A percentile compares a stretch with the other conserved stretches of the same genome.
phyloP scores from a whole-genome alignment of 2,888 invertebrate genomes.

The Sinohyriopsis cumingii region DNA sequence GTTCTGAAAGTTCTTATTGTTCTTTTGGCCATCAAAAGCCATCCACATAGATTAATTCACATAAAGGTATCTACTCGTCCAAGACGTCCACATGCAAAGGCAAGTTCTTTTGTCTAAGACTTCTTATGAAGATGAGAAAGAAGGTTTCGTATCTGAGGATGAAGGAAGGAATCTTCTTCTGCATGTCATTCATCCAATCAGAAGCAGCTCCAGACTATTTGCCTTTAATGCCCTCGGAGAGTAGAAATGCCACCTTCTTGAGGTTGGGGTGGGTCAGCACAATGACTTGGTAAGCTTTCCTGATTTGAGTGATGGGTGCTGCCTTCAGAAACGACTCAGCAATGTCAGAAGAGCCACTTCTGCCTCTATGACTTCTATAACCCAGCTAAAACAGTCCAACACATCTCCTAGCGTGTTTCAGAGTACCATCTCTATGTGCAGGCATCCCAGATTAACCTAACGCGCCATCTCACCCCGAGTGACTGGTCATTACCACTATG shows the following conservation, averaged over 20 bases:
- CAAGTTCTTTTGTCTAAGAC: not conserved
- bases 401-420: too few species aligned
- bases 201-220: too few species aligned
- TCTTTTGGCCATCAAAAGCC: not conserved
- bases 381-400: too few species aligned
- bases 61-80: not conserved
- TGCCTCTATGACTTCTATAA: too few species aligned
- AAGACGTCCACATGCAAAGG: not conserved
- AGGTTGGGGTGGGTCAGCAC: too few species aligned
- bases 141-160: not conserved
- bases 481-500: not conserved
- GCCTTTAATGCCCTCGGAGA: too few species aligned
- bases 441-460: not conserved
- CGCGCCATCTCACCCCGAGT: not conserved
- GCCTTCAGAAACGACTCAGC: too few species aligned
- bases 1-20: not conserved
- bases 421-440: not conserved
- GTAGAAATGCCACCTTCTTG: too few species aligned
- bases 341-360: too few species aligned
- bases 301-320: too few species aligned
- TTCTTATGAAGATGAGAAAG: not conserved
- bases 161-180: not conserved
- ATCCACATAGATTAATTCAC: not conserved
- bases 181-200: not conserved
- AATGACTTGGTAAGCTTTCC: too few species aligned